Evolutionary conservation across 2,888 invertebrate species (phyloP).

Genomic region (Magallana nippona): DNA sequence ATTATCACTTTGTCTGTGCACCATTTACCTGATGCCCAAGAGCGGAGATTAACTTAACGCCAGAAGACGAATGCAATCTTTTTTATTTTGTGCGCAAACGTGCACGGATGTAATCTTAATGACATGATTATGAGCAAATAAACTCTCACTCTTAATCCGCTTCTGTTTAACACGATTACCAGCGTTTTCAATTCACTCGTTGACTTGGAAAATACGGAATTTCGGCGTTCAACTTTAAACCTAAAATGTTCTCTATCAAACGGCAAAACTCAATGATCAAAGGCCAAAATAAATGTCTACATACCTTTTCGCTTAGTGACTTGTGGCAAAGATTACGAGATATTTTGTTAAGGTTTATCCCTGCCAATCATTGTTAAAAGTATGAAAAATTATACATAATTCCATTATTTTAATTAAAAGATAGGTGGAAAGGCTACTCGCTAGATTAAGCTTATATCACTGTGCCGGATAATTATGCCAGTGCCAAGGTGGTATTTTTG

Average conservation of each 20-base stretch:
- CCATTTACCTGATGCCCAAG: constrained; percentile 1
- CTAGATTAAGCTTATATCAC: neutral
- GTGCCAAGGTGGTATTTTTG: no score
- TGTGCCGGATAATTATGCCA: no score
- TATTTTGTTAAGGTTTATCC: neutral
- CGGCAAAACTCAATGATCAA: neutral
- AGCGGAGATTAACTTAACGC: constrained; percentile 13
- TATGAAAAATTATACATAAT: neutral
- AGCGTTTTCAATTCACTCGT: constrained; percentile 19
- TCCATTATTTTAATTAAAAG: constrained; percentile 5
- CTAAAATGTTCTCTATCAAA: neutral
- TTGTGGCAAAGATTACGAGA: constrained; percentile 15
- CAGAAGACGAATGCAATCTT: neutral
- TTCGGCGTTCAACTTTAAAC: neutral
- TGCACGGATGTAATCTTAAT: constrained; percentile 20
- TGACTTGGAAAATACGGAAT: neutral
- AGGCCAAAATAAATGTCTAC: neutral
- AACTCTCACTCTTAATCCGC: constrained; percentile 14
- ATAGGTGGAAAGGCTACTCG: neutral
- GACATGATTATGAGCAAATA: constrained; percentile 21
- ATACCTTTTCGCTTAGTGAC: neutral
- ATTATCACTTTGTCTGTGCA: constrained; percentile 2
- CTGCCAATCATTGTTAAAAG: neutral
- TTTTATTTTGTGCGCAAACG: neutral
- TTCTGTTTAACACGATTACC: constrained; percentile 32